phyloP scores from a whole-genome alignment of 1,140 invertebrate genomes.

The Amphibalanus amphitrite region DNA sequence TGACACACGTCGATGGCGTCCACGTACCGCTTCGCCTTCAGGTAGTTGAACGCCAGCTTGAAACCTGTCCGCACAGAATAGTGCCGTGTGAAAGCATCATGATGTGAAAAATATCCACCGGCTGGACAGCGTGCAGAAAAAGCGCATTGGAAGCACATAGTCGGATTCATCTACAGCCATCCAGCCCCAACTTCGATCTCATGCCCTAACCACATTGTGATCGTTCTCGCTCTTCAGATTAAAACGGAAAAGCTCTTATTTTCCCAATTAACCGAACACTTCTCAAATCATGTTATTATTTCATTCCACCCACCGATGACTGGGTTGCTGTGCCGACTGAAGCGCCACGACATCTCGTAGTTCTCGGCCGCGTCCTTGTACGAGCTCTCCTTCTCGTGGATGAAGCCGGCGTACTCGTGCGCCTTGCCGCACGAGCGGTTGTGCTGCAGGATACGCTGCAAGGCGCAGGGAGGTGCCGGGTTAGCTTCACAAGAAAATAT shows the following conservation, averaged over 20 bases:
- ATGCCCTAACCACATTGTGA: too few species aligned
- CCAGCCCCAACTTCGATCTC: too few species aligned
- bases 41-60: conserved; percentile 75
- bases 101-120: conserved; percentile 11
- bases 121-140: background rate
- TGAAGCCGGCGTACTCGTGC: conserved; percentile 68
- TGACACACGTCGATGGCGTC: conserved; percentile 73
- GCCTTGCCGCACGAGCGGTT: conserved; percentile 82
- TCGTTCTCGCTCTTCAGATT: too few species aligned
- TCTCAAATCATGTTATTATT: background rate
- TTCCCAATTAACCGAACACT: too few species aligned
- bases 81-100: background rate
- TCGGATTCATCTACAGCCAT: too few species aligned
- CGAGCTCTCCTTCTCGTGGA: conserved; percentile 82
- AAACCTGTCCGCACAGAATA: conserved; percentile 40
- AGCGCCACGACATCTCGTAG: conserved; percentile 72
- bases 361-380: conserved; percentile 67
- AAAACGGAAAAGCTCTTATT: too few species aligned
- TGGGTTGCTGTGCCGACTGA: conserved; percentile 57
- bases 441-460: conserved; percentile 52
- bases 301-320: conserved; percentile 35
- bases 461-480: conserved; percentile 6
- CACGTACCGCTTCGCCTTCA: conserved; percentile 77
- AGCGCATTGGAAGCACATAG: background rate
- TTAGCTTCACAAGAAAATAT: too few species aligned